A percentile compares a stretch with the other conserved stretches of the same genome.
Conservation (phyloP, 2,888 invertebrate genomes). For the Xestia ashworthii region DNA sequence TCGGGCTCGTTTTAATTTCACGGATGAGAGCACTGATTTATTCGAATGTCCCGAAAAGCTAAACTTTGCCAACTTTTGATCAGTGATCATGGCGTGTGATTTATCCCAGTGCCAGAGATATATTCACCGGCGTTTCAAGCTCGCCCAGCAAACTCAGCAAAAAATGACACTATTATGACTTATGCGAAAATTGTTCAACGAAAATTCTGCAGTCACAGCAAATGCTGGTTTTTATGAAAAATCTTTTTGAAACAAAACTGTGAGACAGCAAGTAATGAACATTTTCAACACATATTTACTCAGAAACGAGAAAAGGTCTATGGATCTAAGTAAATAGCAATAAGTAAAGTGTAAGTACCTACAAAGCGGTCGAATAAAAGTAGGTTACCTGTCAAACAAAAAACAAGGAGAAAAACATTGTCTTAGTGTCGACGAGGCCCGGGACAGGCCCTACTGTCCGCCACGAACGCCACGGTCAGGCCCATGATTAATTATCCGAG, state of each 20-base stretch:
- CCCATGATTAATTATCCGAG: conserved; percentile 77
- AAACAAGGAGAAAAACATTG: conserved; percentile 54
- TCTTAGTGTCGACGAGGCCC: conserved; percentile 53
- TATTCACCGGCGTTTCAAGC: conserved; percentile 68
- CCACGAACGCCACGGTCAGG: conserved; percentile 64
- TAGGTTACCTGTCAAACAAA: conserved; percentile 48
- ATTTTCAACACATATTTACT: conserved; percentile 13
- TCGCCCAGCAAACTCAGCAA: conserved; percentile 66
- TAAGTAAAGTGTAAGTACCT: conserved; percentile 21
- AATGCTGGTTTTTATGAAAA: conserved; percentile 65
- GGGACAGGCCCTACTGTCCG: conserved; percentile 66
- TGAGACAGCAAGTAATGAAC: conserved; percentile 7
- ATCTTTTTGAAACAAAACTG: conserved; percentile 54
- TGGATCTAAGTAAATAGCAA: conserved; percentile 5
- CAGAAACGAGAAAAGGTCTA: neutral
- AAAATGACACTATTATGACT: conserved; percentile 76
- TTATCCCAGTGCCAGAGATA: conserved; percentile 77
- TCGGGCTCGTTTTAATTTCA: conserved; percentile 81
- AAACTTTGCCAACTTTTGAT: conserved; percentile 83
- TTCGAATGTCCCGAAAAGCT: conserved; percentile 80
- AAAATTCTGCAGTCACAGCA: conserved; percentile 68
- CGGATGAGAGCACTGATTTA: conserved; percentile 79
- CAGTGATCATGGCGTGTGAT: conserved; percentile 81
- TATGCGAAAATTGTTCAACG: conserved; percentile 74
- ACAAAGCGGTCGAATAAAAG: conserved; percentile 37